These are phyloP conservation scores for Fabriciana adippe DNA, from an alignment of 2,888 invertebrate species.

Conservation along the genomic window DNA sequence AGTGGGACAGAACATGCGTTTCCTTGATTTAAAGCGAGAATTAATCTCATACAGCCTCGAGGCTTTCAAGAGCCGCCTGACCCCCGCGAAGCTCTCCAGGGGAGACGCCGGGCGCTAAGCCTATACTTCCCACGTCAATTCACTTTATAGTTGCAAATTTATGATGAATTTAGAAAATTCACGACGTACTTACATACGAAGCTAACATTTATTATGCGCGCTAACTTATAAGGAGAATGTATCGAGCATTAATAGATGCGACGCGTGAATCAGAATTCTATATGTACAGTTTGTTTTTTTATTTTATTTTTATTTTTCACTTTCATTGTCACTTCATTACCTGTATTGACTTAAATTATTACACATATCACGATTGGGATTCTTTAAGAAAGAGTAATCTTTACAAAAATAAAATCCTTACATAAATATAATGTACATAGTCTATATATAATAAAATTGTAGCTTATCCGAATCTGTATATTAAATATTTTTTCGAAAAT, in stretches of 20 bases:
- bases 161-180: constrained; percentile 9
- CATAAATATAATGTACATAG: too few relatives aligned
- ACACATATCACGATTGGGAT: too few relatives aligned
- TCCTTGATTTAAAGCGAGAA: constrained; percentile 33
- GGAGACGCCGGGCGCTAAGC: constrained; percentile 9
- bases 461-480: too few relatives aligned
- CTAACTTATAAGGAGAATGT: background rate
- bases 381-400: too few relatives aligned
- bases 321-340: too few relatives aligned
- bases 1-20: constrained; percentile 16
- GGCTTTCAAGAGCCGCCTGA: constrained; percentile 28
- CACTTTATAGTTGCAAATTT: constrained; percentile 15
- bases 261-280: too few relatives aligned
- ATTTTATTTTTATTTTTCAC: too few relatives aligned
- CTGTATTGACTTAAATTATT: too few relatives aligned
- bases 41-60: constrained; percentile 34
- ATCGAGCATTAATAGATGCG: background rate
- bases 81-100: constrained; percentile 15
- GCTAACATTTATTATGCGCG: background rate
- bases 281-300: too few relatives aligned
- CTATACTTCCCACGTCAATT: constrained; percentile 17
- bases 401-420: too few relatives aligned
- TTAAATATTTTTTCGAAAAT: too few relatives aligned
- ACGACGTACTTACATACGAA: background rate
- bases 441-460: too few relatives aligned